A percentile compares a stretch with the other conserved stretches of the same genome.
Conservation (phyloP, 2,888 invertebrate species). For the Merodon equestris region DNA sequence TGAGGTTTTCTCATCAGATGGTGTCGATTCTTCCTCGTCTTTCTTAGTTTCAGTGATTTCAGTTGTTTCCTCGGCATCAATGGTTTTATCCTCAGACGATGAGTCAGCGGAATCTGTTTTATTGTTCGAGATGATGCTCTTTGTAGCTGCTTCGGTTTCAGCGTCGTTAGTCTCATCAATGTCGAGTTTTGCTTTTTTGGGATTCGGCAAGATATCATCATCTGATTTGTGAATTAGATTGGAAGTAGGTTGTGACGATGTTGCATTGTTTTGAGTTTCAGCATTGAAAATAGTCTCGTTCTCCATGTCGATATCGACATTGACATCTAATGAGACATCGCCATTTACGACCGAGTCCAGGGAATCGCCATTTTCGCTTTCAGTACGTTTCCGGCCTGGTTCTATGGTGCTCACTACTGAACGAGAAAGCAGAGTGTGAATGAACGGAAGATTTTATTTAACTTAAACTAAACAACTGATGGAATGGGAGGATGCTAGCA, state of each 20-base stretch:
- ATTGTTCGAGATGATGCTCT: slow-evolving; percentile 32
- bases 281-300: slow-evolving; percentile 78
- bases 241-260: slow-evolving; percentile 70
- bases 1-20: slow-evolving; percentile 19
- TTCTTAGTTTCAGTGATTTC: slow-evolving; percentile 35
- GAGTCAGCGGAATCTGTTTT: slow-evolving; percentile 23
- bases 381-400: slow-evolving; percentile 83
- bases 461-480: no score
- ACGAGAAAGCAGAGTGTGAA: slow-evolving; percentile 43
- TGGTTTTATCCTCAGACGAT: slow-evolving; percentile 19
- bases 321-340: slow-evolving; percentile 80
- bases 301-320: slow-evolving; percentile 82
- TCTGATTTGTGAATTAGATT: slow-evolving; percentile 72
- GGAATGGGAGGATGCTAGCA: no score
- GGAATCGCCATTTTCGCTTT: slow-evolving; percentile 85
- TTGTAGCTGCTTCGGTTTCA: slow-evolving; percentile 54
- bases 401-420: slow-evolving; percentile 88
- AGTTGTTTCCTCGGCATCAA: slow-evolving; percentile 15
- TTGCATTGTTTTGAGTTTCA: slow-evolving; percentile 75
- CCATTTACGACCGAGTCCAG: slow-evolving; percentile 79
- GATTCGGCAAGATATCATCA: slow-evolving; percentile 78
- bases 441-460: neutral
- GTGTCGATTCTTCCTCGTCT: slow-evolving; percentile 10
- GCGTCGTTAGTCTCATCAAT: slow-evolving; percentile 42
- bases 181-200: slow-evolving; percentile 78